phyloP scores from a whole-genome alignment of 2,113 vertebrate species.

The Meles meles region DNA sequence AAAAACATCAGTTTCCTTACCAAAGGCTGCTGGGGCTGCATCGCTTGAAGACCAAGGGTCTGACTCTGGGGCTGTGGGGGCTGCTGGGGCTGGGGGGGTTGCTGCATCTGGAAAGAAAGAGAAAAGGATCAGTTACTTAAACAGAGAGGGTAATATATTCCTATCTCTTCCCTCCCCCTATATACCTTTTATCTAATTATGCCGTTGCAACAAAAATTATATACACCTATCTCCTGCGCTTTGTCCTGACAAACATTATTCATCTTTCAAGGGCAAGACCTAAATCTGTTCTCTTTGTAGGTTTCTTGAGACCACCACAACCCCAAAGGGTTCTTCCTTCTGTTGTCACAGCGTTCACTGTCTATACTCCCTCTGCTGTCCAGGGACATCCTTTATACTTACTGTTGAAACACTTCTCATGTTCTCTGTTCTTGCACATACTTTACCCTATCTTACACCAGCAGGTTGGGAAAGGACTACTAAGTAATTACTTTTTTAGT shows the following conservation, averaged over 20 bases:
- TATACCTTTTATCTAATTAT: not conserved
- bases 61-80: slow-evolving; percentile 65
- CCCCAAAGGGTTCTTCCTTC: not conserved
- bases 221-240: not conserved
- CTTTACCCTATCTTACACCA: no score
- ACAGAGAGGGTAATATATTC: not conserved
- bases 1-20: slow-evolving; percentile 70
- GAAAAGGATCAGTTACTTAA: not conserved
- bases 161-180: not conserved
- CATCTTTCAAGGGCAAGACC: not conserved
- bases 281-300: not conserved
- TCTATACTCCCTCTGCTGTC: no score
- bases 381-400: not conserved
- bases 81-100: slow-evolving; percentile 55
- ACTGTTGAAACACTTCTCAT: not conserved
- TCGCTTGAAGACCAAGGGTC: slow-evolving; percentile 76
- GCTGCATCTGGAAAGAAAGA: slow-evolving; percentile 66
- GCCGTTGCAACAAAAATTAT: not conserved
- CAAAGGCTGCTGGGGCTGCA: slow-evolving; percentile 83
- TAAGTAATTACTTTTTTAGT: not conserved
- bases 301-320: not conserved
- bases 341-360: fast-evolving
- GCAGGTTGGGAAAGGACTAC: no score
- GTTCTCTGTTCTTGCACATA: not conserved
- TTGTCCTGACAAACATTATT: not conserved